Conservation (phyloP, 2,113 vertebrate genomes). For the Psammodynastes pulverulentus region DNA sequence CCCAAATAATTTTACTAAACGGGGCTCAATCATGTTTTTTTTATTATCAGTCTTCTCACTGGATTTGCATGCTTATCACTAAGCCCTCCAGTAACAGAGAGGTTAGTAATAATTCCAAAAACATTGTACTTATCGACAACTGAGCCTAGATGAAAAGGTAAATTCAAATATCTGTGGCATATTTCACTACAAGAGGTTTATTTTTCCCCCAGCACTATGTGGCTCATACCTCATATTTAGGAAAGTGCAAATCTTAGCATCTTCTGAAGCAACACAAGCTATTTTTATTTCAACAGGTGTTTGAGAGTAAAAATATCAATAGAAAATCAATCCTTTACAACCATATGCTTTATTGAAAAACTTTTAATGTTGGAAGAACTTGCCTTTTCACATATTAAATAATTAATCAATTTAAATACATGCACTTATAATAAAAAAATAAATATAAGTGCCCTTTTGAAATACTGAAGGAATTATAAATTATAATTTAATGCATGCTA, state of each 20-base stretch:
- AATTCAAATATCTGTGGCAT: background rate
- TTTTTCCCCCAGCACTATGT: background rate
- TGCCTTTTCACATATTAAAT: slow-evolving; percentile 1
- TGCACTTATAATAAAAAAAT: background rate
- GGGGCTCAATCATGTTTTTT: background rate
- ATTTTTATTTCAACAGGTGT: slow-evolving; percentile 14
- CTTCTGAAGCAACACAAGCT: background rate
- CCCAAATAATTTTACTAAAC: background rate
- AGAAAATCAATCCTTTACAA: background rate
- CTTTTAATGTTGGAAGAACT: background rate
- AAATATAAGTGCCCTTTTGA: background rate
- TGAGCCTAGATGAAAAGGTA: background rate
- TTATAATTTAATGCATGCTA: background rate
- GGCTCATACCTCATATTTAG: background rate
- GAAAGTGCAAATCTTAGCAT: background rate
- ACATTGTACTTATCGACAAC: background rate
- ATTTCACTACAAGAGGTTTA: background rate
- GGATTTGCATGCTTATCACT: background rate
- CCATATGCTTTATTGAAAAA: background rate
- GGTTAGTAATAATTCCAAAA: background rate
- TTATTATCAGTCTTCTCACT: background rate
- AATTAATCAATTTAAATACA: slow-evolving; percentile 15
- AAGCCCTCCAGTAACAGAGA: background rate
- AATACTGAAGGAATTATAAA: background rate
- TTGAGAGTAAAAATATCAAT: background rate